Conservation (phyloP, 2,797 vertebrate genomes). For the Artibeus jamaicensis region DNA sequence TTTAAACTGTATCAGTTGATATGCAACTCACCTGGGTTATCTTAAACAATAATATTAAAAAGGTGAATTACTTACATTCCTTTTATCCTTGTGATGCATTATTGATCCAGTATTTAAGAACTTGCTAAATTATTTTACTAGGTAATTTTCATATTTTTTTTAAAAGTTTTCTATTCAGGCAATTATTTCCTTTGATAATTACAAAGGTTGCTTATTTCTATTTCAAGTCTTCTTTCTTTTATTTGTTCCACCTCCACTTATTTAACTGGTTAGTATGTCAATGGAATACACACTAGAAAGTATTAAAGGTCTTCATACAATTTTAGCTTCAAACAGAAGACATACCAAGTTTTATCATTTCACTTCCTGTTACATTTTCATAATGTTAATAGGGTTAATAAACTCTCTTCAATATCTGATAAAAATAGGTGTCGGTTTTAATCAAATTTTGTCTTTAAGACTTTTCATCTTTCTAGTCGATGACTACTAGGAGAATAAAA, state of each 20-base stretch:
- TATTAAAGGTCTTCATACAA: neutral
- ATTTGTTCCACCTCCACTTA: neutral
- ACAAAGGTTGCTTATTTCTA: neutral
- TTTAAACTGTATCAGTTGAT: neutral
- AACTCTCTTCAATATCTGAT: neutral
- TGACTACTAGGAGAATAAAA: neutral
- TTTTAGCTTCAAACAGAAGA: neutral
- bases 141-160: neutral
- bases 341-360: neutral
- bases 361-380: neutral
- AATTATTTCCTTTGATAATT: neutral
- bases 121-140: neutral
- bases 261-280: neutral
- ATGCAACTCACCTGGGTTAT: neutral
- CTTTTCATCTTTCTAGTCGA: neutral
- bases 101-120: neutral
- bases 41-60: neutral
- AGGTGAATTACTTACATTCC: neutral
- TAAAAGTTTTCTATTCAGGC: neutral
- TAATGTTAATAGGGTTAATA: neutral
- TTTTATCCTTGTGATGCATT: neutral
- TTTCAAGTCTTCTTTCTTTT: neutral
- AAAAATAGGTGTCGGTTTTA: neutral
- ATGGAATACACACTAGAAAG: neutral
- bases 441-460: neutral